These are phyloP conservation scores for Gallinago paraguaiae DNA, from an alignment of 2,113 vertebrate genomes.

Conservation along the genomic window DNA sequence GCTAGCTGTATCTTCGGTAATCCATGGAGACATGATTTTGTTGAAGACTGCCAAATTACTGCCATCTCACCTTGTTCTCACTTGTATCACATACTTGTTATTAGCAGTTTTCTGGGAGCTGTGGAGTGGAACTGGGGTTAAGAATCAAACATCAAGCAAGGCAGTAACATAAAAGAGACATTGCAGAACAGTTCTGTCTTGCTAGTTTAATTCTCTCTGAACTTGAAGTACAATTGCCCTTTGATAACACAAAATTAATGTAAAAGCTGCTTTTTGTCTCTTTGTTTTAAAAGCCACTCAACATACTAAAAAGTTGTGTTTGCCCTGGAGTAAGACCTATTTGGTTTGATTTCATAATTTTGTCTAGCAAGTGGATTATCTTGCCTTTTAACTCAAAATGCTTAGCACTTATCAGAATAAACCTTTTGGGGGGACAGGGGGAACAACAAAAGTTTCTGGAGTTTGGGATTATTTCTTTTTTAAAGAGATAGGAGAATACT, in stretches of 20 bases:
- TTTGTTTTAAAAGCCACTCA: background rate
- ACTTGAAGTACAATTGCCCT: conserved; percentile 1
- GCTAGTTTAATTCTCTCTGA: conserved; percentile 26
- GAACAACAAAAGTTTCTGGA: background rate
- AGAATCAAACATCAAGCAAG: conserved; percentile 35
- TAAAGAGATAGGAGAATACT: background rate
- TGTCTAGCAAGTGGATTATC: background rate
- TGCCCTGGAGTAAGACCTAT: background rate
- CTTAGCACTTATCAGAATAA: background rate
- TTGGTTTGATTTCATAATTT: background rate
- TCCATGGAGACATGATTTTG: background rate
- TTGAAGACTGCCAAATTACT: background rate
- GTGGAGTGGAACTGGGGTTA: background rate
- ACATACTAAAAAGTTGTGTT: background rate
- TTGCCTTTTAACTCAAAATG: background rate
- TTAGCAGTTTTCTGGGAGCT: background rate
- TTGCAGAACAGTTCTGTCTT: conserved; percentile 5
- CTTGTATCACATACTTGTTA: background rate
- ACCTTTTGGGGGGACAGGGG: accelerated
- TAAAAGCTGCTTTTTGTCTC: background rate
- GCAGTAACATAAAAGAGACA: conserved; percentile 15
- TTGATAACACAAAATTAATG: background rate
- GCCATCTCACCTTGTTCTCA: background rate
- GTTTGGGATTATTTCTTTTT: background rate
- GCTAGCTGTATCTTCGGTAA: background rate